Evolutionary conservation across 2,797 vertebrate species (phyloP), one percentile per base, ranked within the genome.

Genomic region (Gymnodraco acuticeps): DNA sequence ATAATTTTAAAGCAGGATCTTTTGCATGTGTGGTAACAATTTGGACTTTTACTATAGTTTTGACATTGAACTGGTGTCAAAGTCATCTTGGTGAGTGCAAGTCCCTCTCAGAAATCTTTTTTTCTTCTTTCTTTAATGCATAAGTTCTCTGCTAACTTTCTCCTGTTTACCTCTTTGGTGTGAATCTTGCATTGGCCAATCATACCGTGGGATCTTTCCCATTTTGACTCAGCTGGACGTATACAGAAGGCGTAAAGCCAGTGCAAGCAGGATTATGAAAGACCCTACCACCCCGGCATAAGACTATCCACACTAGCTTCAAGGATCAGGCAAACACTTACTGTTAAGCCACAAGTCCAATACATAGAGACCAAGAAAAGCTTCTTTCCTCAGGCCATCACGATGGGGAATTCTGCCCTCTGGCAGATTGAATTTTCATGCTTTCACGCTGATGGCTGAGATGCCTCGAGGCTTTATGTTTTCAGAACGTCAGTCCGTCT

Each of bases 221-320:
- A 7, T 56, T 56, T 58, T 15, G n/a, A 20, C 45, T 78, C 19
- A 50, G 63, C 43, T 31, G 17, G 33, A 55, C 38, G 45, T 23
- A 12, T 12, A 61, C 41, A 54, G 42, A 61, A 48, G n/a, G 23
- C 46, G 19, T 45, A 62, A 17, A 51, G 38, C 14, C 60, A 46
- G 66, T 50, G 27, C 54, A 11, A 12, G 60, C 14, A 14, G 59
- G 20, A 56, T 59, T 70, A 52, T 71, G 3, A 56, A 45, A 16
- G 16, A 38, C 69, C 19, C 43, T 62, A 14, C 54, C 16, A 19
- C 14, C 4, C 16, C 16, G 23, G 10, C 27, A 45, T 13, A 10
- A 38, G 13, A 33, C 33, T 63, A 53, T 31, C 13, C 52, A 38
- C 8, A 59, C 47, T 8, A 23, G 47, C 47, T 43, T 52, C 20